Conservation (phyloP, 2,113 vertebrate species). For the Stegastes partitus region DNA sequence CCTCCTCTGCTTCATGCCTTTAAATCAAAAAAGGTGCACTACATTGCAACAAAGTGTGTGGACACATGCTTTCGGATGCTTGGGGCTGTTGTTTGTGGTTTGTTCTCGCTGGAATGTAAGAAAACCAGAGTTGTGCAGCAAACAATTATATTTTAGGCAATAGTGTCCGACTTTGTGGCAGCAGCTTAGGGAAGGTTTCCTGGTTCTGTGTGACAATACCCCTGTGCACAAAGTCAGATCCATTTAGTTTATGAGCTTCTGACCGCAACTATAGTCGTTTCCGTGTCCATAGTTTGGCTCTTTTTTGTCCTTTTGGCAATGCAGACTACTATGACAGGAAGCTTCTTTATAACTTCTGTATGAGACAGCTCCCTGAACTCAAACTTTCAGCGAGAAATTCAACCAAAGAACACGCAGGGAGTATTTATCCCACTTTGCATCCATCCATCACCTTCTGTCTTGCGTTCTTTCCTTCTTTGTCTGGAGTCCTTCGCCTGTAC, state of each 20-base stretch:
- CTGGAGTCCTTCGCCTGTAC: constrained; percentile 29
- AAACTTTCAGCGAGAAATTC: background rate
- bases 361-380: background rate
- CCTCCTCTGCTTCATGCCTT: too few species aligned
- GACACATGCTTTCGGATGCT: background rate
- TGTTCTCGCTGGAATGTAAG: background rate
- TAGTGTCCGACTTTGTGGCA: background rate
- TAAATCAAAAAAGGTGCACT: background rate
- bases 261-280: constrained; percentile 1
- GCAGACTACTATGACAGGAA: background rate
- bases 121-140: background rate
- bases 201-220: background rate
- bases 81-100: background rate
- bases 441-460: background rate
- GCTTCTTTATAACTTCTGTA: background rate
- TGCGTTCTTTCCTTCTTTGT: constrained; percentile 2
- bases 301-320: background rate
- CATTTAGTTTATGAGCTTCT: background rate
- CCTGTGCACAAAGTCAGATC: background rate
- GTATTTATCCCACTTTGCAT: constrained; percentile 13
- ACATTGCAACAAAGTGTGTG: background rate
- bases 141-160: background rate
- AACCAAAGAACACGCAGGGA: background rate
- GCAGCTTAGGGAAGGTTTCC: background rate
- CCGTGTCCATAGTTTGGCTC: background rate